Base-by-base conservation (phyloP, 2,888 invertebrate genomes). In the Xylota segnis region DNA sequence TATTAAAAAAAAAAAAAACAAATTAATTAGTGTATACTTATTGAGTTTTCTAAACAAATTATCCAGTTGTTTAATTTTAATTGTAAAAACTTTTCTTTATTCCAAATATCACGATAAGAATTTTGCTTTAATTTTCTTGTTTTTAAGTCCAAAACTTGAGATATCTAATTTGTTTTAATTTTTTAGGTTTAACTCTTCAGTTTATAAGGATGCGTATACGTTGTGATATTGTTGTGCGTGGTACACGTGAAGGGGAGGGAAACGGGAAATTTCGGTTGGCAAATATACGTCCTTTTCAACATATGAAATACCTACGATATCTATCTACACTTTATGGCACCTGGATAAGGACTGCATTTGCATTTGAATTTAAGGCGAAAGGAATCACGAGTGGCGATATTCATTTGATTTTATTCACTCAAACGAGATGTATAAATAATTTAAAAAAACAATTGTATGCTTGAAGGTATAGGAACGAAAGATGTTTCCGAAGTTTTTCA, bases 291-390 rank as follows among this genome's bases (percentile, higher is more conserved):
- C 82, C 71, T 68, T 72, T 77, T 72, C 86, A 50, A 81, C 72
- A 81, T 77, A 61, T 71, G 65, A 76, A 86, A 82, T 72, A 83
- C 72, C 82, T 86, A 82, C 72, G 82, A 81, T 86, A 86, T 66
- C 71, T 86, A 86, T 86, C 86, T 86, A 86, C 86, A 86, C 76
- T 82, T 82, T 86, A 86, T 86, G 86, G 86, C 86, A 86, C 86
- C 86, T 68, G 86, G 76, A 86, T 81, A 68, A 77, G 76, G 82
- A 86, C 76, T 58, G 45, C 45, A 52, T 52, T 68, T 68, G 37
- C 52, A 37, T 18, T 16, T 74, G 4, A n/a, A 12, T 43, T 50
- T 34, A 32, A 0, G 14, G 29, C 68, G 16, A 66, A 61, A 45
- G 23, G 52, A 45, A 37, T 37, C 56, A 37, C 16, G 32, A 45